phyloP scores from a whole-genome alignment of 2,888 invertebrate genomes.

The Hirtodrosophila alboralis region DNA sequence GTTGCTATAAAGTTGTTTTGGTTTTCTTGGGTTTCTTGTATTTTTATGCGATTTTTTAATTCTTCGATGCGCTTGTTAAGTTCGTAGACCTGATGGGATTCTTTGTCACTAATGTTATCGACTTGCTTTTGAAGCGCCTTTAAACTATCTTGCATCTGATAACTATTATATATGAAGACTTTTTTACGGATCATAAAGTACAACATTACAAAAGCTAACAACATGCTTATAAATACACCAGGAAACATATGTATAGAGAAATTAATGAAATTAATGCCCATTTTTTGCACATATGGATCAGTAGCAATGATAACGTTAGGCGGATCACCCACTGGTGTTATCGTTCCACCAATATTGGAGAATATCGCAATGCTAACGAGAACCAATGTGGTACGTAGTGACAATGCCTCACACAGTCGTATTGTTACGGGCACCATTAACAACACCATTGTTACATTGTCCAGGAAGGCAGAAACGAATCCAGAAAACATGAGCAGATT shows the following conservation, averaged over 20 bases:
- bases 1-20: slow-evolving; percentile 86
- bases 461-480: slow-evolving; percentile 88
- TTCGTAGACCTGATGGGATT: too few species aligned
- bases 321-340: slow-evolving; percentile 96
- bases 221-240: slow-evolving; percentile 85
- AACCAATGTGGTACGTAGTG: slow-evolving; percentile 91
- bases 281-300: slow-evolving; percentile 55
- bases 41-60: too few species aligned
- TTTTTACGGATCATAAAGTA: slow-evolving; percentile 88
- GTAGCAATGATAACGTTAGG: slow-evolving; percentile 85
- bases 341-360: slow-evolving; percentile 94
- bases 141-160: slow-evolving; percentile 91
- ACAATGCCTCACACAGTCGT: slow-evolving; percentile 93
- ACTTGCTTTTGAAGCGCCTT: slow-evolving; percentile 82
- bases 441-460: slow-evolving; percentile 91
- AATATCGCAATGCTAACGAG: slow-evolving; percentile 93
- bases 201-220: slow-evolving; percentile 87
- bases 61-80: too few species aligned
- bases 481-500: slow-evolving; percentile 87
- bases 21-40: too few species aligned
- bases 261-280: slow-evolving; percentile 60
- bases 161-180: slow-evolving; percentile 85
- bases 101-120: too few species aligned
- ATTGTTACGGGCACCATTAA: slow-evolving; percentile 91
- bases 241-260: slow-evolving; percentile 88